phyloP scores from a whole-genome alignment of 2,113 vertebrate genomes.

The Ammodytes dubius region DNA sequence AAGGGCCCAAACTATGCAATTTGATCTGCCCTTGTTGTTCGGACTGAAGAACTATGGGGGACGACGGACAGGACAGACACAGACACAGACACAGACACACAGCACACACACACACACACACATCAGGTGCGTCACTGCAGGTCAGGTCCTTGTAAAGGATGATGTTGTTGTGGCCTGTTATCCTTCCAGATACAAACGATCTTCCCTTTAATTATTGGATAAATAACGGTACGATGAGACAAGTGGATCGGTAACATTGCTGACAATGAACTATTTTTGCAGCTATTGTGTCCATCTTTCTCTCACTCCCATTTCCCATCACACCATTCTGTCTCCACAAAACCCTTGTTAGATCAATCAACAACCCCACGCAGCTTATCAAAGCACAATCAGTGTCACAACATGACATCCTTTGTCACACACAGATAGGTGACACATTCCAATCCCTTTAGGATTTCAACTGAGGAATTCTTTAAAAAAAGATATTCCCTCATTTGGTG shows the following conservation, averaged over 20 bases:
- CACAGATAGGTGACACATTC: constrained; percentile 2
- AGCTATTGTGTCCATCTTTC: constrained; percentile 34
- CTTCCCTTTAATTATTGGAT: background rate
- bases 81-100: background rate
- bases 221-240: constrained; percentile 7
- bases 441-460: background rate
- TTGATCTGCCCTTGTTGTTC: constrained; percentile 36
- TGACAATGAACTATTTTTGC: constrained; percentile 6
- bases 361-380: constrained; percentile 22
- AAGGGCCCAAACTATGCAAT: constrained; percentile 42
- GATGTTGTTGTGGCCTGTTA: constrained; percentile 23
- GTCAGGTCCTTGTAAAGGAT: constrained; percentile 28
- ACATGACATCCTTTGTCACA: constrained; percentile 7
- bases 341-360: constrained; percentile 33
- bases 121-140: constrained; percentile 38
- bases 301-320: constrained; percentile 20
- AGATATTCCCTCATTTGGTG: background rate
- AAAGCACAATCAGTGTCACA: constrained; percentile 14
- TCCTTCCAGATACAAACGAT: constrained; percentile 8
- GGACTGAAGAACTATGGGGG: constrained; percentile 22
- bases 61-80: no score
- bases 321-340: constrained; percentile 17
- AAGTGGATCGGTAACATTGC: background rate
- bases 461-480: background rate
- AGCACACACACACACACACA: background rate